A percentile compares a stretch with the other conserved stretches of the same genome.
phyloP scores from a whole-genome alignment of 2,113 vertebrate genomes.

The Centrocercus urophasianus region DNA sequence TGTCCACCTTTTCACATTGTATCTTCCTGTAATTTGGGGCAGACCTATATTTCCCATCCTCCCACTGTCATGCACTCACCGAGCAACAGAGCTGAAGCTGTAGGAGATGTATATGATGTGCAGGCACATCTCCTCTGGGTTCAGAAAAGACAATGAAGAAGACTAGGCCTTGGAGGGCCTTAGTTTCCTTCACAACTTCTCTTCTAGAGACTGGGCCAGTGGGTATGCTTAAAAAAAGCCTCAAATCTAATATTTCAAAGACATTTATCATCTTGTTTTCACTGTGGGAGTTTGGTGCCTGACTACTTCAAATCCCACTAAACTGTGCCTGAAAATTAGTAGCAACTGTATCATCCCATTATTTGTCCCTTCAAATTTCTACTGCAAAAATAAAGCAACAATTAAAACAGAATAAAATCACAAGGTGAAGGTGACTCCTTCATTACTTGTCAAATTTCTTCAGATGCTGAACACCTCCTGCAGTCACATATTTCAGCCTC shows the following conservation, averaged over 20 bases:
- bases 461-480: background rate
- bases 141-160: background rate
- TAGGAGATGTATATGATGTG: background rate
- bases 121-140: background rate
- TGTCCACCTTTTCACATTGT: background rate
- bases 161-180: background rate
- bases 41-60: background rate
- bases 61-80: accelerated
- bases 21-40: background rate
- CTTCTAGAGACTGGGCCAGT: background rate
- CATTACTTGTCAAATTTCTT: background rate
- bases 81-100: accelerated
- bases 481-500: background rate
- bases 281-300: background rate
- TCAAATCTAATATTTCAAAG: background rate
- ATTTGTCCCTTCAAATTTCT: background rate
- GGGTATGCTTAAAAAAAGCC: background rate
- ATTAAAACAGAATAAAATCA: background rate
- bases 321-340: background rate
- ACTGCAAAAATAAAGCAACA: background rate
- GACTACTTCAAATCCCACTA: background rate
- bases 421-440: background rate
- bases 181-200: background rate
- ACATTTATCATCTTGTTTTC: background rate
- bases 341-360: background rate